Base-by-base conservation (phyloP, 2,797 vertebrate genomes). In the Sebastolobus alascanus region DNA sequence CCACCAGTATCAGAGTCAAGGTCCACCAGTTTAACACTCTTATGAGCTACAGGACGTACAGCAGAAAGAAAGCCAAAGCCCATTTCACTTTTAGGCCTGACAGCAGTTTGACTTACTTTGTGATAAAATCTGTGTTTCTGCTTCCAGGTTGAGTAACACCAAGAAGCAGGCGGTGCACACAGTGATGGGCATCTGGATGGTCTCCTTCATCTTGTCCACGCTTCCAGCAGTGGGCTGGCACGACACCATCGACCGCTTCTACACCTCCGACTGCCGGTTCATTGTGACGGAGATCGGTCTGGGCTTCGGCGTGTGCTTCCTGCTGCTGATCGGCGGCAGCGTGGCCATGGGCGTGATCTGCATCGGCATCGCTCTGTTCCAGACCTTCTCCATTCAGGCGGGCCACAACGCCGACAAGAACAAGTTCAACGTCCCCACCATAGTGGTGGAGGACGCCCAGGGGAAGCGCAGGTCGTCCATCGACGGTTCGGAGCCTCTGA, bases 121-220 rank as follows among this genome's bases (percentile, higher is more conserved):
- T 60, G 31, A 33, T 61, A 22, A 85, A 86, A 78, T 65, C 16
- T 88, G 5, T 77, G 33, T 35, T 84, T 87, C 56, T 90, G 50
- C 33, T 86, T 77, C 0, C 88, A 99, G 97, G 95, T 85, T 99
- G 86, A 98, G 98, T 92, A 98, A 99, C 60, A 96, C 98, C 63
- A 97, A 97, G 95, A 99, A 99, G 91, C 98, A 99, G 93, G 97
- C 97, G 0, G 96, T 99, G 16, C 98, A 99, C 91, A 98, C 97
- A 0, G 97, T 99, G 77, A 97, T 98, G 97, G 98, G 97, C 50
- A 98, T 98, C 93, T 99, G 98, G 98, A 98, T 97, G 97, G 98
- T 98, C 61, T 98, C 98, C 50, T 99, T 99, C 92, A 97, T 97
- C 89, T 94, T 99, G 72, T 98, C 97, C 8, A 97, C 98, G 0